These are phyloP conservation scores for Virgularia gustaviana DNA, from an alignment of 92 coral and sea anemone genomes.

Conservation along the genomic window DNA sequence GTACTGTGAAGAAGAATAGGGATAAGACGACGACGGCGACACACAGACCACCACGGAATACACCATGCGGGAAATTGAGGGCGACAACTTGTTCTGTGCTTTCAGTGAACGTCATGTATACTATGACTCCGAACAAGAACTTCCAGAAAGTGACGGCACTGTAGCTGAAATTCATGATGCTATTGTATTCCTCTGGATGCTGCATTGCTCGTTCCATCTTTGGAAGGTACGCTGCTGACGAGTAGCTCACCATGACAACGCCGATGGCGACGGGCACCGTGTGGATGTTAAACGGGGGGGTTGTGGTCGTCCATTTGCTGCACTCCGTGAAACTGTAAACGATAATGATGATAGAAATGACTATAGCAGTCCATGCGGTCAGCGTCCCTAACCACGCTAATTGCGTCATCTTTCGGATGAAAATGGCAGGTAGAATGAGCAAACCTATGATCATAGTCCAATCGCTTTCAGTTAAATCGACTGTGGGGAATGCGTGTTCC, in stretches of 20 bases:
- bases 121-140: slow-evolving; percentile 51
- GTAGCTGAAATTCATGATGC: slow-evolving; percentile 51
- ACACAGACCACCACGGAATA: slow-evolving; percentile 46
- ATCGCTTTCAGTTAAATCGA: slow-evolving; percentile 47
- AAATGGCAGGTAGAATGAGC: slow-evolving; percentile 46
- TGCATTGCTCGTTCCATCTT: slow-evolving; percentile 52
- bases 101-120: slow-evolving; percentile 51
- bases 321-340: slow-evolving; percentile 54
- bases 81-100: slow-evolving; percentile 52
- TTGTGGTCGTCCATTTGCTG: slow-evolving; percentile 40
- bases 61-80: slow-evolving; percentile 51
- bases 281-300: slow-evolving; percentile 53
- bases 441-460: slow-evolving; percentile 56
- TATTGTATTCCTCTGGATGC: slow-evolving; percentile 52
- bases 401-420: slow-evolving; percentile 53
- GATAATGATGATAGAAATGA: slow-evolving; percentile 41
- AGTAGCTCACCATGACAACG: slow-evolving; percentile 58
- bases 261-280: slow-evolving; percentile 58
- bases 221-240: slow-evolving; percentile 55
- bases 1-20: slow-evolving; percentile 55
- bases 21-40: slow-evolving; percentile 51
- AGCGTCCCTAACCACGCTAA: slow-evolving; percentile 57
- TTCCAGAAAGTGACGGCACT: slow-evolving; percentile 56
- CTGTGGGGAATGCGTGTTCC: slow-evolving; percentile 50
- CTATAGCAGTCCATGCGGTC: slow-evolving; percentile 51